Base-by-base conservation (phyloP, 2,113 vertebrate genomes). In the Sturnus vulgaris region DNA sequence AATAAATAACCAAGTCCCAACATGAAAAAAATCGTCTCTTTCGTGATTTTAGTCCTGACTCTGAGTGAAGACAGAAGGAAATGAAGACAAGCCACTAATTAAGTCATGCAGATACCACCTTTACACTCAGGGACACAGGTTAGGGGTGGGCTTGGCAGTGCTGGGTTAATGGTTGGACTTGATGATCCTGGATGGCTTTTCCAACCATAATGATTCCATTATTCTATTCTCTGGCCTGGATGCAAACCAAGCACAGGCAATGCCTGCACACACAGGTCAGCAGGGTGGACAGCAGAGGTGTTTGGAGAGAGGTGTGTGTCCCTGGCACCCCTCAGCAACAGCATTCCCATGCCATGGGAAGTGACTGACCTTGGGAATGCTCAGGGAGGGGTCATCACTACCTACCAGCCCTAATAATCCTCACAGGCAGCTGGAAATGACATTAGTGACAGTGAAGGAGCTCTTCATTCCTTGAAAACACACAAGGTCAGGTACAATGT, bases 181-280 rank as follows among this genome's bases (percentile, higher is more conserved):
- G 21, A 9, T 22, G 20, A 5, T 14, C 70, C 19, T 40, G 40
- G 55, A 22, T 11, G 39, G 40, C 9, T 61, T 55, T 82, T 55
- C 70, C 47, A 69, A 8, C 40, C 47, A 15, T 1, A 15, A 9
- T 12, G 30, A 35, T 19, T 30, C 78, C 61, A 40, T n/a, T 9
- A 7, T 21, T 60, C 24, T 28, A 0, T 7, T 61, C 70, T 15
- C 17, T 31, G 55, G 20, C n/a, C 12, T 21, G 37, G 31, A 16
- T 28, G 16, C 30, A 68, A 56, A 25, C 10, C 24, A 22, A 3
- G 1, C n/a, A 49, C 21, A 44, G n/a, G 35, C 31, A 82, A 40
- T 0, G 1, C 3, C 9, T 2, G 53, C 28, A 63, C 15, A 47
- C 31, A 13, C 0, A 4, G 55, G 15, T 24, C 72, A 75, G 39